Base-by-base conservation (phyloP, 2,888 invertebrate species). In the Oscheius sp. region DNA sequence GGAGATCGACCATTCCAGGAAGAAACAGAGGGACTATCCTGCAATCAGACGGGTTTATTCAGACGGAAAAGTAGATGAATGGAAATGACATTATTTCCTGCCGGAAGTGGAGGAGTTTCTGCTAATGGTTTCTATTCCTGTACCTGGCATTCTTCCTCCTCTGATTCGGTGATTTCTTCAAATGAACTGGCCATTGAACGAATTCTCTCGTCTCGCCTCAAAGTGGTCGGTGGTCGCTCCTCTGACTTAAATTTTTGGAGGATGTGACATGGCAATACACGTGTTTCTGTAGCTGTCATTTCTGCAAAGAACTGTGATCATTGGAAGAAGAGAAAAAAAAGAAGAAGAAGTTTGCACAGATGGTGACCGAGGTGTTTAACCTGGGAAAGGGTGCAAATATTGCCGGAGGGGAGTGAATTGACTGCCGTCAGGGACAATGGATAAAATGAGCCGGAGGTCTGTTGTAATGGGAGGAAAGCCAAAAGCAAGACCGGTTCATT, bases 81-180 rank as follows among this genome's bases (percentile, higher is more conserved):
- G 66, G 43, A 49, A 52, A 52, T 29, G 52, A 29, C 35, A 41
- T 23, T 63, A 13, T 59, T n/a, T 35, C 9, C 35, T 9, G 5
- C 35, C 35, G 35, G 35, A 35, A 35, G 35, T 35, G 35, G 35
- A 35, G 35, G 35, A 35, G 35, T 9, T 35, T 3, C 35, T 9
- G 5, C 35, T 35, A 35, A 35, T n/a, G 59, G 59, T 35, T 13
- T 29, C 21, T 41, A 58, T 21, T 23, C 35, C 61, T n/a, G 18
- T 25, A 76, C 79, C 77, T 76, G 77, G 61, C 75, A 72, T 52
- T 78, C 78, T 58, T 80, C 80, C 53, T 80, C 80, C 55, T 80
- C 80, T 1, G 76, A 76, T 61, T 80, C 80, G 23, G 76, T 76
- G 69, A 80, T 80, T 46, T 80, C 80, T 61, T 80, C 80, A 25